phyloP scores from a whole-genome alignment of 2,888 invertebrate genomes.

The Athrips mouffetella region DNA sequence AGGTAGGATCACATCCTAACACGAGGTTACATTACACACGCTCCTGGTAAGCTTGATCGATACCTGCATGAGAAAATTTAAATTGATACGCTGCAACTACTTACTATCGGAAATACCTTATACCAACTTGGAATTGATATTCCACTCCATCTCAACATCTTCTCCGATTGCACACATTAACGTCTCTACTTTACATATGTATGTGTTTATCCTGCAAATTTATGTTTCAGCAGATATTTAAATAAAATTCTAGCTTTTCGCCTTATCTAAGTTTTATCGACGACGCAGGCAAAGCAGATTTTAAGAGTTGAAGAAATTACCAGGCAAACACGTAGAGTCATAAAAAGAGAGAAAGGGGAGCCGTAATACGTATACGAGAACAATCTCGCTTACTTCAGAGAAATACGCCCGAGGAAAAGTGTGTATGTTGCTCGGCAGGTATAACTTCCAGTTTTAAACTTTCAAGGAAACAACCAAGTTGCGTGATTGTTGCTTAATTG shows the following conservation, averaged over 20 bases:
- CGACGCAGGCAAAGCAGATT: constrained; percentile 3
- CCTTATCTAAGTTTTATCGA: neutral
- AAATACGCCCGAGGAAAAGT: constrained; percentile 11
- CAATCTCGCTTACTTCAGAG: constrained; percentile 5
- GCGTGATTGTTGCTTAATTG: constrained; percentile 16
- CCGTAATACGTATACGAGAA: constrained; percentile 10
- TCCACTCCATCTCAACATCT: constrained; percentile 3
- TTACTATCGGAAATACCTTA: constrained; percentile 6
- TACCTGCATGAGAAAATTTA: constrained; percentile 28
- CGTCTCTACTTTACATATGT: neutral
- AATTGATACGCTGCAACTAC: constrained; percentile 24
- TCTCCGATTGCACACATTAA: constrained; percentile 2
- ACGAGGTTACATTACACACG: constrained; percentile 25
- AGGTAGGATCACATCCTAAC: constrained; percentile 3
- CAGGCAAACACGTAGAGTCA: constrained; percentile 9
- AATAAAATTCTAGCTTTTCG: constrained; percentile 1
- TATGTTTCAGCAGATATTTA: neutral
- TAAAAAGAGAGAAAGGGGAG: constrained; percentile 13
- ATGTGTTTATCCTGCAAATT: neutral
- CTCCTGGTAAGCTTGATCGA: constrained; percentile 27
- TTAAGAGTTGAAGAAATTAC: constrained; percentile 9
- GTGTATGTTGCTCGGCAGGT: constrained; percentile 12
- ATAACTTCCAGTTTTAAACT: constrained; percentile 16
- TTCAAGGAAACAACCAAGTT: constrained; percentile 16
- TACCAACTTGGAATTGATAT: constrained; percentile 11